Evolutionary conservation across 2,113 vertebrate genomes (phyloP).

Genomic region (Circaetus cinerascens): DNA sequence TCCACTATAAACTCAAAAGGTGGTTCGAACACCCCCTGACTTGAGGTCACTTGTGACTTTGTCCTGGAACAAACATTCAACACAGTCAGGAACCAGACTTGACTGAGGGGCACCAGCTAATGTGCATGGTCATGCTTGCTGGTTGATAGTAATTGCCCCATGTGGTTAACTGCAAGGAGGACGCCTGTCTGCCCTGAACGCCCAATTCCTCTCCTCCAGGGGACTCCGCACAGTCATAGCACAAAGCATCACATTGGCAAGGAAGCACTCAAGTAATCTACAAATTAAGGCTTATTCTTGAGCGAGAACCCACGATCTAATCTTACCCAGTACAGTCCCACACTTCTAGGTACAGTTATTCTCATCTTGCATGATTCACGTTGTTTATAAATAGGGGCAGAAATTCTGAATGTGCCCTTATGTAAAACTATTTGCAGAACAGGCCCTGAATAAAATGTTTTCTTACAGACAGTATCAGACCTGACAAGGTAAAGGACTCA

Average conservation of each 20-base stretch:
- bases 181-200: neutral
- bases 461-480: neutral
- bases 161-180: neutral
- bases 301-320: neutral
- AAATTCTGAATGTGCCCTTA: neutral
- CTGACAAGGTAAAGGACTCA: neutral
- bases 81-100: neutral
- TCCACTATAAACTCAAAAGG: neutral
- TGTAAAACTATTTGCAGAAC: neutral
- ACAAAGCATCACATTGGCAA: neutral
- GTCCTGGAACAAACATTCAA: neutral
- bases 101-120: neutral
- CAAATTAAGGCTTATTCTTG: neutral
- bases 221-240: neutral
- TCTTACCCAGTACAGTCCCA: neutral
- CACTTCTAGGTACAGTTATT: neutral
- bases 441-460: neutral
- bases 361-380: neutral
- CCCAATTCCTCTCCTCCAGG: neutral
- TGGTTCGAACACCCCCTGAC: neutral
- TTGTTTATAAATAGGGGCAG: neutral
- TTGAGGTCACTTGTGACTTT: neutral
- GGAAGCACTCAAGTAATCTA: neutral
- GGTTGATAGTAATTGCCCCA: neutral
- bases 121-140: neutral